phyloP scores from a whole-genome alignment of 2,113 vertebrate species.

The Anhinga anhinga region DNA sequence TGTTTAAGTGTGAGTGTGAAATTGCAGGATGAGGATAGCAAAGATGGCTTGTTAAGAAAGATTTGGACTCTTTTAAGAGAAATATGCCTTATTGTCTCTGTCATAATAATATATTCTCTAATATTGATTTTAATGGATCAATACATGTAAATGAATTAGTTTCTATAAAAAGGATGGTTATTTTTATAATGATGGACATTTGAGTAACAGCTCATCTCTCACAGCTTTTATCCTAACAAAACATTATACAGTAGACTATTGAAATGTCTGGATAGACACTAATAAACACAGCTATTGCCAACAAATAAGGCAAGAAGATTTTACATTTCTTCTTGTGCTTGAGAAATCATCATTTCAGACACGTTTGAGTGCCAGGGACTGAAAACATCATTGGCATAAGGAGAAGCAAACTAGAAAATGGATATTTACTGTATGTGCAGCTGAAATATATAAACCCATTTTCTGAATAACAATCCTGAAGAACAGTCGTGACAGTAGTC shows the following conservation, averaged over 20 bases:
- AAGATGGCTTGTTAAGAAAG: neutral
- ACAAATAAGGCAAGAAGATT: neutral
- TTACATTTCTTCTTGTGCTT: neutral
- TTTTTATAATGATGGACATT: neutral
- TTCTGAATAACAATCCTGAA: conserved; percentile 11
- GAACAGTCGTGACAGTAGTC: neutral
- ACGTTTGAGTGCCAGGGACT: neutral
- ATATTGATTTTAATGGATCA: neutral
- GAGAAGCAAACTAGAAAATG: conserved; percentile 1
- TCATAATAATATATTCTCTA: neutral
- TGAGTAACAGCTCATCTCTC: neutral
- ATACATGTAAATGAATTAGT: neutral
- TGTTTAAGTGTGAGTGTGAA: neutral
- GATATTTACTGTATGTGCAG: neutral
- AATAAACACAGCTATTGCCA: neutral
- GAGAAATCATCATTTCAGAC: conserved; percentile 9
- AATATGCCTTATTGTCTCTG: neutral
- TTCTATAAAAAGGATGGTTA: neutral
- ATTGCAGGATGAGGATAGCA: neutral
- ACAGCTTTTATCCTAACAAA: neutral
- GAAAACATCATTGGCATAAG: neutral
- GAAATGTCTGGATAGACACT: neutral
- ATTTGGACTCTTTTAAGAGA: neutral
- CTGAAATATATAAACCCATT: conserved; percentile 10
- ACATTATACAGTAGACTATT: neutral